These are phyloP conservation scores for Rhimphoctona megacephalus DNA, from an alignment of 2,888 invertebrate species.

Conservation along the genomic window DNA sequence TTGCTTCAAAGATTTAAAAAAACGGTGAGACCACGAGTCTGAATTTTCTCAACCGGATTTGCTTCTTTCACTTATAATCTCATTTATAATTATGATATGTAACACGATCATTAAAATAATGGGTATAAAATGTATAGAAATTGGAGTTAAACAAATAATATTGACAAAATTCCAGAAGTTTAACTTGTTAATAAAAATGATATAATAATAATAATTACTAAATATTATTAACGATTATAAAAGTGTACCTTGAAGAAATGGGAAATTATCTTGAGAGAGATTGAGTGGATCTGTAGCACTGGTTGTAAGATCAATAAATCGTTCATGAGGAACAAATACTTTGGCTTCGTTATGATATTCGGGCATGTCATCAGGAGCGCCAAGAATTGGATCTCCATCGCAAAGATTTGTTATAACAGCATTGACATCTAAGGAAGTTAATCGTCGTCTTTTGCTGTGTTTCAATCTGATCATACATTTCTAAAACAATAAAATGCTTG, in stretches of 20 bases:
- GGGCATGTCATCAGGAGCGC: conserved; percentile 80
- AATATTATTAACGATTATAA: background rate
- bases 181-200: no score
- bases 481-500: conserved; percentile 70
- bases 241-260: conserved; percentile 78
- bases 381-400: conserved; percentile 82
- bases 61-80: background rate
- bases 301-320: conserved; percentile 78
- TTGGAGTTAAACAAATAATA: no score
- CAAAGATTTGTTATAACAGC: conserved; percentile 82
- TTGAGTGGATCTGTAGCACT: conserved; percentile 78
- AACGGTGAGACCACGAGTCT: background rate
- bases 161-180: no score
- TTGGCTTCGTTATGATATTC: conserved; percentile 82
- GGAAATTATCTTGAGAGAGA: conserved; percentile 78
- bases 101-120: background rate
- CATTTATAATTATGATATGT: background rate
- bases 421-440: conserved; percentile 81
- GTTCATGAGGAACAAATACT: conserved; percentile 82
- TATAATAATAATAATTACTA: background rate
- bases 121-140: background rate
- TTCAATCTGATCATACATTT: conserved; percentile 83
- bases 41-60: background rate
- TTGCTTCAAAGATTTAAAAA: background rate
- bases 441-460: conserved; percentile 80